These are phyloP conservation scores for Lordiphosa stackelbergi DNA, from an alignment of 1,140 invertebrate genomes.

Conservation along the genomic window DNA sequence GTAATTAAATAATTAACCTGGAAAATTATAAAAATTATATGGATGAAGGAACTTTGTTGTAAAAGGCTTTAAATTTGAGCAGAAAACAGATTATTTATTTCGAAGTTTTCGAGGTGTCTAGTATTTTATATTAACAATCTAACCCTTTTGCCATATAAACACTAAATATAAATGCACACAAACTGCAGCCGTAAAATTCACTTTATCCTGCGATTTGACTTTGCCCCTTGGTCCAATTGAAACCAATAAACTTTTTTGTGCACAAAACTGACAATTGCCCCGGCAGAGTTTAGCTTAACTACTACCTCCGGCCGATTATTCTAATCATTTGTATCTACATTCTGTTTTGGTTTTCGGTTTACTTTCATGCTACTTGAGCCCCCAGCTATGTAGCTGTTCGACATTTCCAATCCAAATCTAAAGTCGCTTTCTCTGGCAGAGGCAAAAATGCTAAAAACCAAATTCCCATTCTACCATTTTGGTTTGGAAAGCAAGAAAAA, in stretches of 20 bases:
- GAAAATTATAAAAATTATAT: background rate
- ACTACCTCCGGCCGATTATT: slow-evolving; percentile 59
- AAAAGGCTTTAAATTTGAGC: too few species aligned
- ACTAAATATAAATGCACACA: too few species aligned
- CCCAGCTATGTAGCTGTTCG: slow-evolving; percentile 45
- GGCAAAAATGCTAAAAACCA: slow-evolving; percentile 41
- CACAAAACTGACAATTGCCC: slow-evolving; percentile 22
- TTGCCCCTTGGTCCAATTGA: slow-evolving; percentile 30
- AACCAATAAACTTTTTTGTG: slow-evolving; percentile 36
- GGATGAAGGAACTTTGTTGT: too few species aligned
- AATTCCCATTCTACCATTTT: slow-evolving; percentile 71
- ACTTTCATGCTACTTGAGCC: slow-evolving; percentile 16
- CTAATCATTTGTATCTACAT: slow-evolving; percentile 60
- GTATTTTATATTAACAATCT: too few species aligned
- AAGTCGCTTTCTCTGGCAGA: slow-evolving; percentile 32
- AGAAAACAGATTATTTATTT: too few species aligned
- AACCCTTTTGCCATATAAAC: too few species aligned
- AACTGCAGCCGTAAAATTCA: slow-evolving; percentile 36
- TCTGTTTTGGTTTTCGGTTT: slow-evolving; percentile 14
- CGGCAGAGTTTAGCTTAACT: slow-evolving; percentile 17
- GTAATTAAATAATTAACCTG: too few species aligned
- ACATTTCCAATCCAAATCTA: slow-evolving; percentile 69
- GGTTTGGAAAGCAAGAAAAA: slow-evolving; percentile 67
- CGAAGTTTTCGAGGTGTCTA: too few species aligned
- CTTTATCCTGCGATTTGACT: slow-evolving; percentile 22